Evolutionary conservation across 2,888 invertebrate species (phyloP).

Genomic region (Abscondita cerata): DNA sequence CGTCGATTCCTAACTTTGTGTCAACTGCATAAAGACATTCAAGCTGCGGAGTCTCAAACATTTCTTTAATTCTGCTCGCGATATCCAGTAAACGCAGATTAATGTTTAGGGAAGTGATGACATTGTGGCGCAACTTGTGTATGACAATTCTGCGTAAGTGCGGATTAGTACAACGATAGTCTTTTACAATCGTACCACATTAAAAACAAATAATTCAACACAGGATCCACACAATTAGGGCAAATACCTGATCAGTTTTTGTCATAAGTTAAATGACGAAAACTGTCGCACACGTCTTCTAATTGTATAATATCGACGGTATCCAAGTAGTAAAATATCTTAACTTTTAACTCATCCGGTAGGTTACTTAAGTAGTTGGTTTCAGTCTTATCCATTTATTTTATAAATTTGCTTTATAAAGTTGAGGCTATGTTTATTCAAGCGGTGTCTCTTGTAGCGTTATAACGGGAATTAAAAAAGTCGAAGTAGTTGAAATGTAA

Average conservation of each 20-base stretch:
- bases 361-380: not conserved
- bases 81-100: constrained; percentile 21
- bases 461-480: too few relatives aligned
- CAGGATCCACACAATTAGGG: not conserved
- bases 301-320: constrained; percentile 11
- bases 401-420: too few relatives aligned
- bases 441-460: too few relatives aligned
- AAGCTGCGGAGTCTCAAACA: constrained; percentile 6
- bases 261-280: constrained; percentile 3
- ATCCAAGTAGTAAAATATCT: constrained; percentile 8
- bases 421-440: too few relatives aligned
- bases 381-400: not conserved
- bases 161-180: not conserved
- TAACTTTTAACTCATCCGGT: constrained; percentile 17
- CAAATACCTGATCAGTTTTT: constrained; percentile 11
- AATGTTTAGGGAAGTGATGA: constrained; percentile 21
- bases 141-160: not conserved
- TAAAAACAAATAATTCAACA: constrained; percentile 3
- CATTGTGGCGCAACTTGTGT: not conserved
- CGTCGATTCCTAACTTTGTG: constrained; percentile 7
- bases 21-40: constrained; percentile 19
- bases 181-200: not conserved
- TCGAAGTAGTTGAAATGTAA: too few relatives aligned
- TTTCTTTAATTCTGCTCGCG: not conserved
- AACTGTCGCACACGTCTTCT: not conserved